phyloP scores from a whole-genome alignment of 2,797 vertebrate species.

The Apogon talboti region DNA sequence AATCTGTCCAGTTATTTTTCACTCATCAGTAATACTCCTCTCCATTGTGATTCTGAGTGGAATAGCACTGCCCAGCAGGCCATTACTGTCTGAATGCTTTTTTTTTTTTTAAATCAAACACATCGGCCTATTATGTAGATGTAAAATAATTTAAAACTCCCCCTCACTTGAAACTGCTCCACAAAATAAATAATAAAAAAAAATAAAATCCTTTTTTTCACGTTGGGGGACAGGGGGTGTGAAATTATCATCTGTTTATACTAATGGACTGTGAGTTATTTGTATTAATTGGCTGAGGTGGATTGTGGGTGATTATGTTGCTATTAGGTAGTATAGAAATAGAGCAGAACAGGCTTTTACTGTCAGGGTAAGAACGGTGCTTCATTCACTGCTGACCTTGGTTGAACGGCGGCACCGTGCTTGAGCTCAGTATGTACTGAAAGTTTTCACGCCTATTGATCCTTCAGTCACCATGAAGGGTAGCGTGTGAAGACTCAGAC shows the following conservation, averaged over 20 bases:
- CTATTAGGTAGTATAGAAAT: conserved; percentile 54
- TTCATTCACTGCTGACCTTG: conserved; percentile 70
- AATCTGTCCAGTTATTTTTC: conserved; percentile 80
- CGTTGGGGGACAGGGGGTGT: conserved; percentile 25
- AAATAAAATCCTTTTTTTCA: conserved; percentile 53
- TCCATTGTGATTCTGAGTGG: conserved; percentile 76
- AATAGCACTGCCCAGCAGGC: conserved; percentile 74
- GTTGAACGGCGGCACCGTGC: conserved; percentile 36
- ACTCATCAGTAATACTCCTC: conserved; percentile 77
- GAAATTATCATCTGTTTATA: conserved; percentile 71
- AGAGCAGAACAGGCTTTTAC: conserved; percentile 60
- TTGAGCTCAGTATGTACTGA: conserved; percentile 52
- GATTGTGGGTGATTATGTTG: conserved; percentile 65
- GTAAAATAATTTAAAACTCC: conserved; percentile 69
- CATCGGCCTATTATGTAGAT: conserved; percentile 73
- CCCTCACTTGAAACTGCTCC: conserved; percentile 51
- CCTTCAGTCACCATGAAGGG: conserved; percentile 59
- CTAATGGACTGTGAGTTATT: conserved; percentile 71
- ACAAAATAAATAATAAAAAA: conserved; percentile 31
- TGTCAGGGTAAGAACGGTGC: conserved; percentile 30
- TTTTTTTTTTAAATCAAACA: conserved; percentile 42
- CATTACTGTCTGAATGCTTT: conserved; percentile 70
- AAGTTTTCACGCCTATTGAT: conserved; percentile 69
- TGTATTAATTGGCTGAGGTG: conserved; percentile 67
- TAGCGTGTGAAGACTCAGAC: conserved; percentile 48